Percentiles rank a stretch among this genome's conserved stretches.
These are phyloP conservation scores for Monodelphis domestica DNA, from an alignment of 2,797 vertebrate genomes.

Conservation along the genomic window DNA sequence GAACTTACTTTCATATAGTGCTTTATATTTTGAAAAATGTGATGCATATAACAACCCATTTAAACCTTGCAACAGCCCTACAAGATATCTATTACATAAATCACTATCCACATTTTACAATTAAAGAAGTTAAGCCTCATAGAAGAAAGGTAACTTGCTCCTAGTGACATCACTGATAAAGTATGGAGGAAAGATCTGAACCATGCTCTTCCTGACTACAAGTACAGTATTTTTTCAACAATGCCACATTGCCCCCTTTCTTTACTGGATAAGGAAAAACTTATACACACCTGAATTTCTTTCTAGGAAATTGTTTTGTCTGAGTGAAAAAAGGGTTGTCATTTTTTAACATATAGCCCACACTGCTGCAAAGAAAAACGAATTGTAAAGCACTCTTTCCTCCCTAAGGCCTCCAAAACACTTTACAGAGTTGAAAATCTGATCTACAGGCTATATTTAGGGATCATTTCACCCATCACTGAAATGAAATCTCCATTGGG, in stretches of 20 bases:
- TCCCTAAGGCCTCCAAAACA: not conserved
- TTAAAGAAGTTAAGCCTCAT: not conserved
- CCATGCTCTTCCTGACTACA: not conserved
- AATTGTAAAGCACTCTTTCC: not conserved
- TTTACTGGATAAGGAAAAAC: not conserved
- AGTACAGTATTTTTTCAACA: not conserved
- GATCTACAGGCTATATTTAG: not conserved
- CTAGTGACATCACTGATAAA: not conserved
- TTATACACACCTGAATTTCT: not conserved
- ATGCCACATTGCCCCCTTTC: not conserved
- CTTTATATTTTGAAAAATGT: not conserved
- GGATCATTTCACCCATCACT: slow-evolving; percentile 4
- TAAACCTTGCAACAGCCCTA: not conserved
- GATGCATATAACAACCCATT: not conserved
- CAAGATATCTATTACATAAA: not conserved
- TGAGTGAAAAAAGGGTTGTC: not conserved
- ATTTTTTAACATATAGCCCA: not conserved
- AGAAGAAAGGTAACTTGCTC: not conserved
- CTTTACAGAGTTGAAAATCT: slow-evolving; percentile 5
- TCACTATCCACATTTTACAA: not conserved
- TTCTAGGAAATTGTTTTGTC: not conserved
- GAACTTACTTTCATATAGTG: not conserved
- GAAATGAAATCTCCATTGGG: slow-evolving; percentile 3
- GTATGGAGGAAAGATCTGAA: not conserved
- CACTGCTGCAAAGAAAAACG: not conserved